Percentiles rank a stretch among this genome's conserved stretches.
Conservation (phyloP, 2,888 invertebrate species). For the Idaea straminata region DNA sequence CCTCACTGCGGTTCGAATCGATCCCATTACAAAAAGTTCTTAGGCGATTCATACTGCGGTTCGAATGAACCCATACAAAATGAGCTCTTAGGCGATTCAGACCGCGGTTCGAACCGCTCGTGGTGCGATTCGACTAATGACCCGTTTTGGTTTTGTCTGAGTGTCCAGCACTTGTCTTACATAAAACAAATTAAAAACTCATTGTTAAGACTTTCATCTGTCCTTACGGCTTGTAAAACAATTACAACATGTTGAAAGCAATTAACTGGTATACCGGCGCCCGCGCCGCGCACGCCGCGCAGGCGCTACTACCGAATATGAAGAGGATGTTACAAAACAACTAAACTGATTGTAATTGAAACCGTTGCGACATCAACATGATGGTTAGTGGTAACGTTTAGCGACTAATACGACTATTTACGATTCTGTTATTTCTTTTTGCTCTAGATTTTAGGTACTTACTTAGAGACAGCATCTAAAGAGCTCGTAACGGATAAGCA, state of each 20-base stretch:
- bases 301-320: conserved; percentile 10
- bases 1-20: too few species aligned
- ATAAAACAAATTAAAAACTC: not conserved
- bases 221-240: conserved; percentile 16
- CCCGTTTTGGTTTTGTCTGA: too few species aligned
- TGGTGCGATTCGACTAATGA: too few species aligned
- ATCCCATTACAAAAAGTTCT: too few species aligned
- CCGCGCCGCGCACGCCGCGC: too few species aligned
- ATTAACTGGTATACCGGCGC: conserved; percentile 28
- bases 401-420: not conserved
- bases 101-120: too few species aligned
- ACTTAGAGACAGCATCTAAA: not conserved
- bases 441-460: not conserved
- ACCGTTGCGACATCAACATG: conserved; percentile 47
- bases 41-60: too few species aligned
- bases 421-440: not conserved
- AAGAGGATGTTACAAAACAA: conserved; percentile 56
- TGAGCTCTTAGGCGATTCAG: too few species aligned
- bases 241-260: conserved; percentile 23
- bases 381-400: conserved; percentile 9
- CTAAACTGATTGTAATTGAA: conserved; percentile 50
- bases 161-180: too few species aligned
- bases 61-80: too few species aligned
- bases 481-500: too few species aligned
- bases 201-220: conserved; percentile 11